Base-by-base conservation (phyloP, 2,888 invertebrate genomes). In the Melipona beecheii region DNA sequence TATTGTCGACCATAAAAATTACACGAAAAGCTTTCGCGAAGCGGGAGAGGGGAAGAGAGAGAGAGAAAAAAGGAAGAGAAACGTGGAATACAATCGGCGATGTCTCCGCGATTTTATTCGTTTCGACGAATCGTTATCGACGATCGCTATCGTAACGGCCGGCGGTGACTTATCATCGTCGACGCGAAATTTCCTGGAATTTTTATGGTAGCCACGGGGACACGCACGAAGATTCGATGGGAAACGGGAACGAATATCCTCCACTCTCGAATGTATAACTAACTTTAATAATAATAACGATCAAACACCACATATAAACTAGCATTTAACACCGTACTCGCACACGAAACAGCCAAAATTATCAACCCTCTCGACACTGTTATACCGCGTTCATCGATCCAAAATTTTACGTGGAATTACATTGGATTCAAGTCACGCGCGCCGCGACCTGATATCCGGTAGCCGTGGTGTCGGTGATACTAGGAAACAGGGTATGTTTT, bases 401-500 rank as follows among this genome's bases (percentile, higher is more conserved):
- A 89, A 60, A 89, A 90, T 91, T 90, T 85, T 83, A 85, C 83
- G 83, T 89, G 90, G 89, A 90, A 91, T 91, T 90, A 86, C 91
- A 92, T 92, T 91, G 91, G 92, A 90, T 89, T 92, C 92, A 91
- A 90, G 90, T 90, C 91, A 90, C 91, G 87, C 91, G 90, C 87
- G 84, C 88, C 83, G 87, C 88, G 87, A 89, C 87, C 83, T 86
- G 87, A 89, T 80, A 85, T 89, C 89, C 89, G 83, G 84, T 86
- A 89, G 83, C 89, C 87, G 86, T 89, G 88, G 87, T 88, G 91
- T 91, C 91, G 90, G 97, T 97, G 97, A 97, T 96, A 96, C 96
- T 97, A 97, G 97, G 97, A 97, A 97, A 97, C 97, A 97, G 97
- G 97, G 97, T 97, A 97, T 97, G 97, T 97, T 97, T 95, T 97